Base-by-base conservation (phyloP, 2,113 vertebrate genomes). In the Tympanuchus pallidicinctus region DNA sequence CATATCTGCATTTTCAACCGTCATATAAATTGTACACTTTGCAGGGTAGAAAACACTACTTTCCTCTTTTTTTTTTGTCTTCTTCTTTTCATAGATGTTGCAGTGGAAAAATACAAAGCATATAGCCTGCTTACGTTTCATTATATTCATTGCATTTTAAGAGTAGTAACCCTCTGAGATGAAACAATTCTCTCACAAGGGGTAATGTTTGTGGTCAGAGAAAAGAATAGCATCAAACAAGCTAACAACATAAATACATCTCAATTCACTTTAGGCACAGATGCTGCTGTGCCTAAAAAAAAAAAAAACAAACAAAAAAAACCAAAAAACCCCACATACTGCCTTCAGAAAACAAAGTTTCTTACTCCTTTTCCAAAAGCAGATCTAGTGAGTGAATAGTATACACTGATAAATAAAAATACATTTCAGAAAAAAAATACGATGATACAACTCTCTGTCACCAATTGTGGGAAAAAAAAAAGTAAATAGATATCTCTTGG, bases 291-390 rank as follows among this genome's bases (percentile, higher is more conserved):
- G 38, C 38, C 38, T 38, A 38, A 38, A 38, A 38, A 38, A 38
- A 38, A 38, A 4, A 38, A 10, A 38, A 38, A 38, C 9, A 38
- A 38, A 38, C 4, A 38, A 38, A 9, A 38, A 38, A 38, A 38
- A 38, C 36, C 8, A 9, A 38, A 73, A 82, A 93, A 96, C 88
- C 79, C 42, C 48, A 56, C 54, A 45, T 50, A 74, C 36, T 42
- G 52, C 67, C 63, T 82, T 88, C 76, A 96, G 82, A 88, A 34
- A 88, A 88, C 73, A 89, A 71, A 65, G 30, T 66, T 92, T 91
- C 90, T 92, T 92, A 93, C 82, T 95, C 76, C 73, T 80, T 57
- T 84, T 95, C 95, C 94, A 95, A 92, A 95, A 96, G 43, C n/a
- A 85, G 69, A 86, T 52, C 63, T 80, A 82, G 30, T 48, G 89